phyloP scores from a whole-genome alignment of 2,888 invertebrate species.

The Papilio elwesi region DNA sequence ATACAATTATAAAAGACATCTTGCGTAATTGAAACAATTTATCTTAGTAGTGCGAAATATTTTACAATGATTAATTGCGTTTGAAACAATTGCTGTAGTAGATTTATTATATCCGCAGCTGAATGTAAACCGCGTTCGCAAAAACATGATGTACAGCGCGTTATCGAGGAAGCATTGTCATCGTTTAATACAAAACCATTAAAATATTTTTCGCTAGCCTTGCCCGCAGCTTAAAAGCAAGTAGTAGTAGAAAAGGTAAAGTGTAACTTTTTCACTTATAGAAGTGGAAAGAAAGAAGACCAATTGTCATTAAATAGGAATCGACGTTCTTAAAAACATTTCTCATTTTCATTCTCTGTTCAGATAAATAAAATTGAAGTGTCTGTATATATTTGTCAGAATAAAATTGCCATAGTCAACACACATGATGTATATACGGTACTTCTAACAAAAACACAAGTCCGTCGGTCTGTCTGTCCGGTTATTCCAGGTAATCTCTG shows the following conservation, averaged over 20 bases:
- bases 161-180: constrained; percentile 13
- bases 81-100: constrained; percentile 15
- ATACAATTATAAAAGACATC: constrained; percentile 18
- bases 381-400: no score
- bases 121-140: constrained; percentile 26
- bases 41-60: constrained; percentile 17
- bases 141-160: constrained; percentile 24
- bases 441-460: no score
- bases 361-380: no score
- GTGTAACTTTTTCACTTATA: neutral
- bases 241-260: neutral
- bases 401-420: no score
- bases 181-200: constrained; percentile 4
- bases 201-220: neutral
- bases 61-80: constrained; percentile 23
- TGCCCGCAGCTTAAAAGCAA: neutral
- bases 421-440: no score
- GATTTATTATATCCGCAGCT: constrained; percentile 28
- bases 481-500: no score
- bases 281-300: no score
- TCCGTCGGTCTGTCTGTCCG: no score
- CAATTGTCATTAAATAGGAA: no score
- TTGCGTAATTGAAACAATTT: constrained; percentile 10
- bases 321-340: no score
- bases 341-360: no score